Conservation (phyloP, 1,140 invertebrate genomes). For the Saccostrea glomerata region DNA sequence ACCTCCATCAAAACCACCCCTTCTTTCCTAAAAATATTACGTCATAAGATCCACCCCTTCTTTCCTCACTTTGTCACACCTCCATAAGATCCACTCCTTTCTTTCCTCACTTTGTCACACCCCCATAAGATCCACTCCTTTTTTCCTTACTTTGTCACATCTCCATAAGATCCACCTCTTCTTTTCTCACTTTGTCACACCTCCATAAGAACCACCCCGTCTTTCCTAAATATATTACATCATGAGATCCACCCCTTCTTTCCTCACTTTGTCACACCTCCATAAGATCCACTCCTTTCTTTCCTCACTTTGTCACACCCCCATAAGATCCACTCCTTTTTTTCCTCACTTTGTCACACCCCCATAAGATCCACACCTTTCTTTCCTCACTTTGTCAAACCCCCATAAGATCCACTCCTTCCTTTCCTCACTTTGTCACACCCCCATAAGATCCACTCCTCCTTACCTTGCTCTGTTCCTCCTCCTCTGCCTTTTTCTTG, state of each 20-base stretch:
- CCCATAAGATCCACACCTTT: constrained; percentile 87
- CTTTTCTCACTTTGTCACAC: neutral
- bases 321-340: no score
- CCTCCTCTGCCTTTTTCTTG: constrained; percentile 98
- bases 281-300: no score
- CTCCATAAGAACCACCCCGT: neutral
- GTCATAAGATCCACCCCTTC: neutral
- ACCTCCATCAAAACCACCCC: neutral
- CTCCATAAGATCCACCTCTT: constrained; percentile 80
- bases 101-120: constrained; percentile 84
- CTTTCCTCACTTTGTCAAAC: constrained; percentile 81
- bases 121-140: constrained; percentile 80
- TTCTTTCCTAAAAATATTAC: no score
- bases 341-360: constrained; percentile 71
- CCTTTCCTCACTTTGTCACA: constrained; percentile 83
- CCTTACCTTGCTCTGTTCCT: constrained; percentile 82
- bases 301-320: no score
- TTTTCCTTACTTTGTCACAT: constrained; percentile 84
- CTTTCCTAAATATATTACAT: neutral
- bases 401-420: constrained; percentile 87
- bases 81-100: neutral
- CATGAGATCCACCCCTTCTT: neutral
- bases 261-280: constrained; percentile 73
- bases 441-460: neutral
- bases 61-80: no score